Percentiles rank a stretch among this genome's conserved stretches.
Evolutionary conservation across 1,140 invertebrate genomes (phyloP).

Genomic region (Drepana arcuata): DNA sequence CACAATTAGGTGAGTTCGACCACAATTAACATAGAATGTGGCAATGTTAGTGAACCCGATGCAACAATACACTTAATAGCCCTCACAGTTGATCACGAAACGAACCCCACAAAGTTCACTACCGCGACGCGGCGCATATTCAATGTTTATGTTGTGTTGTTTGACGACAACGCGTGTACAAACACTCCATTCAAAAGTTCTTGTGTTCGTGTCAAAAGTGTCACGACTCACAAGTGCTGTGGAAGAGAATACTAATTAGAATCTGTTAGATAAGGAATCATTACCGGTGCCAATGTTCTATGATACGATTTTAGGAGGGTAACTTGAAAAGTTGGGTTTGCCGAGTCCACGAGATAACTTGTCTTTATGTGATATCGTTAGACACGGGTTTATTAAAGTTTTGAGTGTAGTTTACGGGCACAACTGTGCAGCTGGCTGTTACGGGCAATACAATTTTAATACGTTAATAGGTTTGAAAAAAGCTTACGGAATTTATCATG

Average conservation of each 20-base stretch:
- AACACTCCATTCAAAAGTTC: constrained; percentile 35
- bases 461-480: too few relatives aligned
- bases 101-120: constrained; percentile 13
- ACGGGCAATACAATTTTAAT: too few relatives aligned
- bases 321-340: too few relatives aligned
- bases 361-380: too few relatives aligned
- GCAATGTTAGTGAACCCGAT: constrained; percentile 29
- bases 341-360: too few relatives aligned
- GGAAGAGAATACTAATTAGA: constrained; percentile 13
- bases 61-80: constrained; percentile 29
- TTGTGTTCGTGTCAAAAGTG: constrained; percentile 33
- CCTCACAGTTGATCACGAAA: constrained; percentile 9
- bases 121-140: constrained; percentile 8
- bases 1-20: constrained; percentile 84
- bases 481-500: too few relatives aligned
- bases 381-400: too few relatives aligned
- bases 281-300: too few relatives aligned
- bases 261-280: constrained; percentile 13
- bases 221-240: too few relatives aligned
- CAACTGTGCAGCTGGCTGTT: too few relatives aligned
- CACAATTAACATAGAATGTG: constrained; percentile 18
- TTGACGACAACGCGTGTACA: constrained; percentile 42
- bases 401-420: too few relatives aligned
- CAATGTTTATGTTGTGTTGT: constrained; percentile 52
- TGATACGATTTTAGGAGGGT: too few relatives aligned